Evolutionary conservation across 1,140 invertebrate species (phyloP).

Genomic region (Chironomus tepperi): DNA sequence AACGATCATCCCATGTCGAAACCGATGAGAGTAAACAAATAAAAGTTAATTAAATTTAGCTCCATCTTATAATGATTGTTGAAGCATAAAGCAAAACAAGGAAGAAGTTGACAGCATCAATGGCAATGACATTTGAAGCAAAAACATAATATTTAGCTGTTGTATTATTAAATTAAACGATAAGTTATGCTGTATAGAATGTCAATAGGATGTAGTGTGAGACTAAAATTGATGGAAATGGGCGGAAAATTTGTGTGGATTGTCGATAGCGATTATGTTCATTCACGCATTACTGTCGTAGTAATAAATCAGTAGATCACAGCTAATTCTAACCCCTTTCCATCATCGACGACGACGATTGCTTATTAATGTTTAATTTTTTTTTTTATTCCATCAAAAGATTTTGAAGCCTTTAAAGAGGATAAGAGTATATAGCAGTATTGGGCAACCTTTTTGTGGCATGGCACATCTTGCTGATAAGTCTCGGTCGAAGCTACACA

Average conservation of each 20-base stretch:
- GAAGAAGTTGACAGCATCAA: neutral
- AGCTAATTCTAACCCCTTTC: neutral
- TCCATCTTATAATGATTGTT: neutral
- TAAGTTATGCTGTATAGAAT: neutral
- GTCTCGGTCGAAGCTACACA: too few relatives aligned
- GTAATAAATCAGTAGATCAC: slow-evolving; percentile 20
- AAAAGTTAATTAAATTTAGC: slow-evolving; percentile 10
- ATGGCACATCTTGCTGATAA: too few relatives aligned
- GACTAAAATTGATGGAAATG: neutral
- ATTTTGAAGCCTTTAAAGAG: neutral
- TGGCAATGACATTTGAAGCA: neutral
- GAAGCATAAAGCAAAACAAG: neutral
- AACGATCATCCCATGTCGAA: neutral
- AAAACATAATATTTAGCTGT: neutral
- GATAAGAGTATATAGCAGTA: too few relatives aligned
- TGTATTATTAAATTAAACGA: slow-evolving; percentile 4
- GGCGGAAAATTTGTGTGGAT: neutral
- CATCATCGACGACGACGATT: neutral
- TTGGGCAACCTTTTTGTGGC: neutral
- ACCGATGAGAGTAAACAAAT: neutral
- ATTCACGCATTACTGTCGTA: slow-evolving; percentile 10
- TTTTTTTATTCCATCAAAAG: neutral
- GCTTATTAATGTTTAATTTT: neutral
- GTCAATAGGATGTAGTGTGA: neutral
- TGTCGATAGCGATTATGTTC: slow-evolving; percentile 5